Conservation (phyloP, 2,113 vertebrate species). For the Onychostruthus taczanowskii region DNA sequence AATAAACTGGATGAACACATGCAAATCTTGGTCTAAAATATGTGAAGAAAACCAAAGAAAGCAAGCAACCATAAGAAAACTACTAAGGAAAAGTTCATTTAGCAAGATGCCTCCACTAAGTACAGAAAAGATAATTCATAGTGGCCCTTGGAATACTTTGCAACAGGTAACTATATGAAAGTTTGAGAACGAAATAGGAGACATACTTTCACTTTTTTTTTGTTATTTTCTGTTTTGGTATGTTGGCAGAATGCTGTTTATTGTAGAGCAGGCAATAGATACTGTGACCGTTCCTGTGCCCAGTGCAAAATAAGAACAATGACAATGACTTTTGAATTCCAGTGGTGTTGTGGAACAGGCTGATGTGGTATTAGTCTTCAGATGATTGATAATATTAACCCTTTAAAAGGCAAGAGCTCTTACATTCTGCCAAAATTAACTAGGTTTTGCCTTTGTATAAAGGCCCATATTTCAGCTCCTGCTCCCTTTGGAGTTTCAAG, state of each 20-base stretch:
- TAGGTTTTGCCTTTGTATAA: not conserved
- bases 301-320: not conserved
- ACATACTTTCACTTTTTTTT: not conserved
- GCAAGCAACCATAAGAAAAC: slow-evolving; percentile 51
- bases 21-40: slow-evolving; percentile 81
- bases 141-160: slow-evolving; percentile 73
- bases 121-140: slow-evolving; percentile 70
- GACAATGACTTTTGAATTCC: not conserved
- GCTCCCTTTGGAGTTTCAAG: not conserved
- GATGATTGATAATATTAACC: not conserved
- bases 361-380: not conserved
- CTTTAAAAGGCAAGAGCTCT: not conserved
- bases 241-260: not conserved
- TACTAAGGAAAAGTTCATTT: slow-evolving; percentile 26
- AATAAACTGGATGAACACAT: slow-evolving; percentile 82
- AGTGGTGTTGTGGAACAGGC: not conserved
- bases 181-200: not conserved
- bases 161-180: slow-evolving; percentile 77
- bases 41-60: slow-evolving; percentile 75
- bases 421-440: not conserved
- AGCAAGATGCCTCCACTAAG: slow-evolving; percentile 73
- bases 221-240: not conserved
- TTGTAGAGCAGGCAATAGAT: not conserved
- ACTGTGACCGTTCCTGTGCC: not conserved
- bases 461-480: not conserved